These are phyloP conservation scores for Bubo blakistoni DNA, from an alignment of 2,113 vertebrate genomes.

Conservation along the genomic window DNA sequence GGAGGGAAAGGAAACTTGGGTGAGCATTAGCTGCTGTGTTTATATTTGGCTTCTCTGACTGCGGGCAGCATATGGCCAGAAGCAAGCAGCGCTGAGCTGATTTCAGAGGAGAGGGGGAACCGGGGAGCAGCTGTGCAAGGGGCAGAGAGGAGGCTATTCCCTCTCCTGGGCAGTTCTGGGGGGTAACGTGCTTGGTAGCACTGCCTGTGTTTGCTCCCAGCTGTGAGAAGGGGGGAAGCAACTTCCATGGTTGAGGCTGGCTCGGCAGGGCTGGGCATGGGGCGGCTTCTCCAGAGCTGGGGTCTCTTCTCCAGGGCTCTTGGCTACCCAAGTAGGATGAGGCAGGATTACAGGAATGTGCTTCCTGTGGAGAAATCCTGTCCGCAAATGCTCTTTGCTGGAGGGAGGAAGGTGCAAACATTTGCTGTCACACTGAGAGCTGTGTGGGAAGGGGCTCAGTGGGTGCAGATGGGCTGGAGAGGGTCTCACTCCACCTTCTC, in stretches of 20 bases:
- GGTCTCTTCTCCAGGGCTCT: neutral
- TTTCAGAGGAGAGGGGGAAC: neutral
- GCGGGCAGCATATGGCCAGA: neutral
- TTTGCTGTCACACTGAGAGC: neutral
- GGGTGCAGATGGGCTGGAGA: neutral
- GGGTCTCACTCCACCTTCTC: neutral
- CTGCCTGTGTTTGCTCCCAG: neutral
- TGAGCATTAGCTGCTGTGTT: neutral
- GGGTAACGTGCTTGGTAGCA: neutral
- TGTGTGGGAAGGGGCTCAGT: neutral
- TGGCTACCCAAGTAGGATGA: accelerated
- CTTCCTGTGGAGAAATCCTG: neutral
- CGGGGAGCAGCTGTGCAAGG: neutral
- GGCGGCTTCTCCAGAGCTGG: neutral
- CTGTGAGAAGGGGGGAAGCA: neutral
- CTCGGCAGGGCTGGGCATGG: neutral
- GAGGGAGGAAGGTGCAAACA: neutral
- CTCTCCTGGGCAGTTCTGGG: neutral
- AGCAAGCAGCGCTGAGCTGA: neutral
- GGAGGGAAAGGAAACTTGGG: neutral
- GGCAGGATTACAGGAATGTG: neutral
- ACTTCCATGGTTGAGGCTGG: neutral
- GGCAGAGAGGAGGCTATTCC: neutral
- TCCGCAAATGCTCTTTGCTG: neutral
- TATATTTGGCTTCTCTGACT: neutral